A percentile compares a stretch with the other conserved stretches of the same genome.
Conservation (phyloP, 92 coral and sea anemone genomes). For the Phymanthus crucifer region DNA sequence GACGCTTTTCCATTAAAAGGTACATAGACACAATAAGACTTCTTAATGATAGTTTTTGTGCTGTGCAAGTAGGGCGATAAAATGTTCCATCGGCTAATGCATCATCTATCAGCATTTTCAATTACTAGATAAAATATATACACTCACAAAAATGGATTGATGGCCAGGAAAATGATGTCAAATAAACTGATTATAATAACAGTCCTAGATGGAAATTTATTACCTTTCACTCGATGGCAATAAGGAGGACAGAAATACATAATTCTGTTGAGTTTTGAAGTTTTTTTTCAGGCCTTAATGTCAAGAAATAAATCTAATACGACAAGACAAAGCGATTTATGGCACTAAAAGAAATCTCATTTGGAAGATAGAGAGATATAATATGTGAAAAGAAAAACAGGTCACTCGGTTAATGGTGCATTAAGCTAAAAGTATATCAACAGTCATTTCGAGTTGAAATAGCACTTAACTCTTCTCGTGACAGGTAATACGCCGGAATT, state of each 20-base stretch:
- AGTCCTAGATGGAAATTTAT: not conserved
- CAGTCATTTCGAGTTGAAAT: conserved; percentile 1
- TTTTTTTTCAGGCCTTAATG: not conserved
- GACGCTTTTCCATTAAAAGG: conserved; percentile 17
- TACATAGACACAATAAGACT: conserved; percentile 10
- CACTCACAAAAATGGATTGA: conserved; percentile 23
- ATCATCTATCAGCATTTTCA: conserved; percentile 21
- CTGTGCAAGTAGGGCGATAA: not conserved
- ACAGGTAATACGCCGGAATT: not conserved
- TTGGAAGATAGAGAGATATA: conserved; percentile 5
- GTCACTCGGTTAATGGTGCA: conserved; percentile 12
- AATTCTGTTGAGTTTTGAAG: not conserved
- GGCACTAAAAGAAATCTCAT: conserved; percentile 15
- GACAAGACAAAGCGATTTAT: conserved; percentile 6
- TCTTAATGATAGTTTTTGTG: conserved; percentile 12
- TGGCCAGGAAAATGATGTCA: conserved; percentile 6
- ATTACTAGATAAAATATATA: conserved; percentile 16
- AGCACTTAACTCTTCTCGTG: conserved; percentile 7
- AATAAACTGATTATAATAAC: not conserved
- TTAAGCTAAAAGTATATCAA: conserved; percentile 16
- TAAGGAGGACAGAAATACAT: not conserved
- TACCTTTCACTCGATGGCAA: not conserved
- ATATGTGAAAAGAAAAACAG: not conserved
- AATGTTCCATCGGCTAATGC: conserved; percentile 8
- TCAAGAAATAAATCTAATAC: not conserved